Evolutionary conservation across 1,140 invertebrate genomes (phyloP).

Genomic region (Colletes gigas): DNA sequence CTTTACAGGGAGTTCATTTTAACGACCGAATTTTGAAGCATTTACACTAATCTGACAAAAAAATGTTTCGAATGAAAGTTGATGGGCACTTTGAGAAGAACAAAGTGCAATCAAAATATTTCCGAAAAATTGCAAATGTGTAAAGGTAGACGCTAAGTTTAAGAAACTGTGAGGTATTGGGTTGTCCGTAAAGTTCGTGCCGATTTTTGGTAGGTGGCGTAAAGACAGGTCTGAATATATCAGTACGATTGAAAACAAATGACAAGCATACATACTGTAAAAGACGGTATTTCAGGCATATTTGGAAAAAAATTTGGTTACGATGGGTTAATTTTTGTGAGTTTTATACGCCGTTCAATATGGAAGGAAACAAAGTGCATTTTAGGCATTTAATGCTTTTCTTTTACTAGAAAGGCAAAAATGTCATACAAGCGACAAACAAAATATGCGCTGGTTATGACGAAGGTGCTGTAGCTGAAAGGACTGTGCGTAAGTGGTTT

Average conservation of each 20-base stretch:
- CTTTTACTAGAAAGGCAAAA: not conserved
- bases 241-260: conserved; percentile 30
- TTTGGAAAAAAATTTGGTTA: conserved; percentile 22
- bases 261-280: conserved; percentile 23
- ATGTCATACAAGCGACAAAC: conserved; percentile 14
- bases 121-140: too few species aligned
- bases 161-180: not conserved
- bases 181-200: not conserved
- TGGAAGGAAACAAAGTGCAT: conserved; percentile 14
- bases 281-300: conserved; percentile 6
- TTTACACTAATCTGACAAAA: too few species aligned
- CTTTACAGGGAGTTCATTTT: too few species aligned
- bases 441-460: conserved; percentile 23
- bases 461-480: conserved; percentile 5
- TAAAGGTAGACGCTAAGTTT: too few species aligned
- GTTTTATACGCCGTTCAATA: conserved; percentile 2
- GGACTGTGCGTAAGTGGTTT: not conserved
- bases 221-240: conserved; percentile 31
- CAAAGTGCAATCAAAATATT: too few species aligned
- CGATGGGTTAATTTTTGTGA: not conserved
- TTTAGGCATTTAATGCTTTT: conserved; percentile 1
- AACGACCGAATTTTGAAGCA: too few species aligned
- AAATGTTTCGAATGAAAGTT: too few species aligned
- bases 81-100: too few species aligned
- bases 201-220: not conserved